Conservation (phyloP, 2,888 invertebrate genomes). For the Yponomeuta cagnagella region DNA sequence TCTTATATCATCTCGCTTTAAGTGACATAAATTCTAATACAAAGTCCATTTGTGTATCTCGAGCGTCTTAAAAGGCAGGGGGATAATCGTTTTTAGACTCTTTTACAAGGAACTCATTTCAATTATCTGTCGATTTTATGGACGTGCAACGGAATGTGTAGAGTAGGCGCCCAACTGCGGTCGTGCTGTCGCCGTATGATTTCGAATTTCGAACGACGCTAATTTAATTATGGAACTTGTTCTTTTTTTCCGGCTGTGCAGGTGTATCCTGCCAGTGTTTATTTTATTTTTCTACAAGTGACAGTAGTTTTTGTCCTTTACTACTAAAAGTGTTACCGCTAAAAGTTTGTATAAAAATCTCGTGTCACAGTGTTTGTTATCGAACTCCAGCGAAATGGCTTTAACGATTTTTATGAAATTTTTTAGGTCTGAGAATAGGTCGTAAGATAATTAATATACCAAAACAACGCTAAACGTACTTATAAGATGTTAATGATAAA, state of each 20-base stretch:
- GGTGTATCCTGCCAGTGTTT: conserved; percentile 59
- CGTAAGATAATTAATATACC: too few relatives aligned
- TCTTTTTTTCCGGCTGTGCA: conserved; percentile 46
- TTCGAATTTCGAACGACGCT: conserved; percentile 65
- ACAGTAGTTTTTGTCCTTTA: background rate
- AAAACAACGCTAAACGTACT: too few relatives aligned
- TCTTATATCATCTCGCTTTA: conserved; percentile 71
- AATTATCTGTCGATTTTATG: conserved; percentile 73
- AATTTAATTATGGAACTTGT: conserved; percentile 68
- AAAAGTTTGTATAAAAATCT: too few relatives aligned
- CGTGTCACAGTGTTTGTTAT: too few relatives aligned
- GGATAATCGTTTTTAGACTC: conserved; percentile 73
- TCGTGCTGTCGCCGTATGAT: conserved; percentile 45
- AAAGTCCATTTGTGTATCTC: conserved; percentile 76
- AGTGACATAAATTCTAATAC: conserved; percentile 77
- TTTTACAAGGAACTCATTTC: conserved; percentile 76
- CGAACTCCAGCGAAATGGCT: too few relatives aligned
- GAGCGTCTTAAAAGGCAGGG: conserved; percentile 73
- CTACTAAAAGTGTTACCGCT: too few relatives aligned
- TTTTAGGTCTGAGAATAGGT: too few relatives aligned
- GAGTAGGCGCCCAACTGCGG: conserved; percentile 65
- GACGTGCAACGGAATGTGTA: conserved; percentile 67
- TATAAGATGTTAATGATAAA: too few relatives aligned
- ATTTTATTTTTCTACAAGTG: conserved; percentile 6
- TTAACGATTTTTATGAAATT: too few relatives aligned